These are phyloP conservation scores for Pteromalus puparum DNA, from an alignment of 1,140 invertebrate genomes.

Conservation along the genomic window DNA sequence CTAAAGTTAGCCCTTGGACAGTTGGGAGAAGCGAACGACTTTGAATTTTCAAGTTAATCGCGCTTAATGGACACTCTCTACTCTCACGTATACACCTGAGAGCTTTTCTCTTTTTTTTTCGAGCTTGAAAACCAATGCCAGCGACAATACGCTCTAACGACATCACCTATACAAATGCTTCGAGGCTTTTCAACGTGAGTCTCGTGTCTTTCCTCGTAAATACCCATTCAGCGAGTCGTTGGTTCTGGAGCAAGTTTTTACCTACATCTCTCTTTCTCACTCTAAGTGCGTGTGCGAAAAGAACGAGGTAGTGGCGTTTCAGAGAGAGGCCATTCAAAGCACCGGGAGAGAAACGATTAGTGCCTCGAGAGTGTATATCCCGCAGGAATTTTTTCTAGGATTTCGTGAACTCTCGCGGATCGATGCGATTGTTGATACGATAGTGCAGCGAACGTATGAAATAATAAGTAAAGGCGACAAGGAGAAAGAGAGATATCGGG, in stretches of 20 bases:
- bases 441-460: neutral
- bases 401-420: too few species aligned
- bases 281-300: constrained; percentile 28
- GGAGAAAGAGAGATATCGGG: neutral
- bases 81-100: too few species aligned
- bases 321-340: neutral
- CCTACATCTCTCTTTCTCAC: neutral
- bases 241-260: constrained; percentile 4
- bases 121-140: neutral
- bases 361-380: neutral
- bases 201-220: neutral
- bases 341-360: constrained; percentile 29
- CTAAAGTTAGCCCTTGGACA: neutral
- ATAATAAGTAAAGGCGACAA: constrained; percentile 2
- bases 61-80: constrained; percentile 27
- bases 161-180: neutral
- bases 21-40: neutral
- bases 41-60: constrained; percentile 24
- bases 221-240: constrained; percentile 3
- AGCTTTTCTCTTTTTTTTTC: neutral
- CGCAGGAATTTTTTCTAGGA: neutral
- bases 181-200: neutral
- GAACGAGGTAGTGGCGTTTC: neutral
- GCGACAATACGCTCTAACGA: neutral
- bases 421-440: neutral